Conservation (phyloP, 1,140 invertebrate genomes). For the Leptoteleia sp. region DNA sequence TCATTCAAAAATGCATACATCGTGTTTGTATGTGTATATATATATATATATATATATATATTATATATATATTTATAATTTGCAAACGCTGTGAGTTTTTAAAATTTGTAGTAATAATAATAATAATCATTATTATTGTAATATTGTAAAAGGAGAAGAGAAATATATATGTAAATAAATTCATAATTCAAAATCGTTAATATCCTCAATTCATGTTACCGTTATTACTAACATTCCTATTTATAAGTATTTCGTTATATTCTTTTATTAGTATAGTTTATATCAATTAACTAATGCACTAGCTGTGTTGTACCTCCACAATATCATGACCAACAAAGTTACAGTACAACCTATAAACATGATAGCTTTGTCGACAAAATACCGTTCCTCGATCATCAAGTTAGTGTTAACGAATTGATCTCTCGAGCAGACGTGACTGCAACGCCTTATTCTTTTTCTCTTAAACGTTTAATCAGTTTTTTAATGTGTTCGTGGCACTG, state of each 20-base stretch:
- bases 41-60: slow-evolving; percentile 22
- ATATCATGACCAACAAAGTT: slow-evolving; percentile 37
- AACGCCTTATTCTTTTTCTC: background rate
- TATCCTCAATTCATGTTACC: slow-evolving; percentile 2
- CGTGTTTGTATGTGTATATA: slow-evolving; percentile 25
- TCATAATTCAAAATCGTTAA: too few species aligned
- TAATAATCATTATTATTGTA: too few species aligned
- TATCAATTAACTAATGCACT: slow-evolving; percentile 55
- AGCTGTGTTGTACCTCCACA: slow-evolving; percentile 25
- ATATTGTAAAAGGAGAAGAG: too few species aligned
- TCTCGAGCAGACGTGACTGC: too few species aligned
- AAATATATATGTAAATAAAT: too few species aligned
- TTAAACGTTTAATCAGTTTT: background rate
- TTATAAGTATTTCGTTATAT: slow-evolving; percentile 46
- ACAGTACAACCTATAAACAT: slow-evolving; percentile 52
- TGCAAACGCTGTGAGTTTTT: too few species aligned
- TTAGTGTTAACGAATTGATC: too few species aligned
- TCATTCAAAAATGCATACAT: slow-evolving; percentile 65
- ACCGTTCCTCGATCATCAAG: slow-evolving; percentile 13
- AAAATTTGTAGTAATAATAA: too few species aligned
- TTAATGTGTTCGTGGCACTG: slow-evolving; percentile 9
- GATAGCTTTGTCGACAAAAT: slow-evolving; percentile 44
- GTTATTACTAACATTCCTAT: too few species aligned
- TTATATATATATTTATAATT: slow-evolving; percentile 40
- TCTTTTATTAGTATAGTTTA: slow-evolving; percentile 22